Evolutionary conservation across 2,797 vertebrate species (phyloP).

Genomic region (Trachops cirrhosus): DNA sequence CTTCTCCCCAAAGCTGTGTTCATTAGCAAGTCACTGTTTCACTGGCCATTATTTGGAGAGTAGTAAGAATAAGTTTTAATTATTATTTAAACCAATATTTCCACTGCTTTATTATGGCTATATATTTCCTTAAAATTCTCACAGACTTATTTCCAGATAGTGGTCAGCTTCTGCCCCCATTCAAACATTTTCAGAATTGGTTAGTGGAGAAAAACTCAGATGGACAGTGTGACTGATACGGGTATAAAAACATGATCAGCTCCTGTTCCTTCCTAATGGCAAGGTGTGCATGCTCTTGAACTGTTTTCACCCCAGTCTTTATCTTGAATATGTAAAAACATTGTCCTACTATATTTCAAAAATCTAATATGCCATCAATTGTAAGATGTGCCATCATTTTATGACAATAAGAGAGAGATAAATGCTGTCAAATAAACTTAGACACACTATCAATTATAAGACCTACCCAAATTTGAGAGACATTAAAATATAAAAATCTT

Average conservation of each 20-base stretch:
- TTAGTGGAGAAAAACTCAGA: not conserved
- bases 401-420: not conserved
- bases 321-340: not conserved
- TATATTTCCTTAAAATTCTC: not conserved
- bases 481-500: conserved; percentile 12
- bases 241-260: not conserved
- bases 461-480: not conserved
- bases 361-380: not conserved
- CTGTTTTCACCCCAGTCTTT: not conserved
- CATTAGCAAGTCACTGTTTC: not conserved
- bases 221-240: not conserved
- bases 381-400: not conserved
- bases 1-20: not conserved
- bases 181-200: not conserved
- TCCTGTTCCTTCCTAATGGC: not conserved
- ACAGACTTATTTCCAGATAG: not conserved
- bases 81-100: conserved; percentile 14
- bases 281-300: not conserved
- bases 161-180: not conserved
- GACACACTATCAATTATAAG: not conserved
- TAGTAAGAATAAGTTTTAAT: not conserved
- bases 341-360: not conserved
- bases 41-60: not conserved
- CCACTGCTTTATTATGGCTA: not conserved
- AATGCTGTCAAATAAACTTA: not conserved